Evolutionary conservation across 2,888 invertebrate genomes (phyloP).

Genomic region (Bugula neritina): DNA sequence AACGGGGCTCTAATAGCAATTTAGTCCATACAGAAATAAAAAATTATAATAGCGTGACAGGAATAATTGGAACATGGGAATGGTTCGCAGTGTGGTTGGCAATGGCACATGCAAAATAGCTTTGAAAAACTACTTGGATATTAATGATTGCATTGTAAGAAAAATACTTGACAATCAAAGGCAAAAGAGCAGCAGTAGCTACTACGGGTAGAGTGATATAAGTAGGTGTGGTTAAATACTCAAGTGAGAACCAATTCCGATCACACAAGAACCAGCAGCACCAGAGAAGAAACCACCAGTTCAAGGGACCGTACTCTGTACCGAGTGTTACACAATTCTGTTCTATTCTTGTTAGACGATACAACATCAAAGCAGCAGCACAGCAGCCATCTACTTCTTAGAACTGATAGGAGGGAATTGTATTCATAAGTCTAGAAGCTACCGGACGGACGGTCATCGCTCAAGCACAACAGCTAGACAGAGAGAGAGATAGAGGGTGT

Average conservation of each 20-base stretch:
- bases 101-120: constrained; percentile 22
- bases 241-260: constrained; percentile 19
- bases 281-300: background rate
- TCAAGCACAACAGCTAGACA: constrained; percentile 27
- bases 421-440: constrained; percentile 24
- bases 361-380: constrained; percentile 27
- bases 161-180: constrained; percentile 12
- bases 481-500: constrained; percentile 9
- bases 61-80: constrained; percentile 16
- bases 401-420: constrained; percentile 24
- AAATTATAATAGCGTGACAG: constrained; percentile 18
- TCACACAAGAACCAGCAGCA: constrained; percentile 18
- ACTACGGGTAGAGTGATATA: background rate
- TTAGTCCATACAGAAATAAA: background rate
- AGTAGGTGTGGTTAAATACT: background rate
- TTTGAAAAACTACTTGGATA: background rate
- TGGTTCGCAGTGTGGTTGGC: background rate
- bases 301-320: constrained; percentile 26
- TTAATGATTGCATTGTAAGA: background rate
- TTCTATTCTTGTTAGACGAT: constrained; percentile 26
- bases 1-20: constrained; percentile 22
- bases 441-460: constrained; percentile 11
- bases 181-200: constrained; percentile 3
- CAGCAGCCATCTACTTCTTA: constrained; percentile 26
- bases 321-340: constrained; percentile 25